Conservation (phyloP, 2,113 vertebrate genomes). For the Gavia stellata region DNA sequence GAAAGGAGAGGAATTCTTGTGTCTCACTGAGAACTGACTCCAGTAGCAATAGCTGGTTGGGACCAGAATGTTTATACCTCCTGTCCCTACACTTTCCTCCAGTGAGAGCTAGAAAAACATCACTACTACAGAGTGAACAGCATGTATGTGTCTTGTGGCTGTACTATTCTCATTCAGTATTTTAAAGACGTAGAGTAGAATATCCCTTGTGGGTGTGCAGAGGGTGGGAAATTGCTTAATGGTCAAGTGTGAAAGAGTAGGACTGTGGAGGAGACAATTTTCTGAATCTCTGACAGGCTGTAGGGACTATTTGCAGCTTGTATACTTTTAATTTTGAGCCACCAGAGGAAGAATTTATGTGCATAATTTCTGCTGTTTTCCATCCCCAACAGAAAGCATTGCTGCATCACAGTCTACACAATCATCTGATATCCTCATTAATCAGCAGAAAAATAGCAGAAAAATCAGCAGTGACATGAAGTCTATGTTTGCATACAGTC, state of each 20-base stretch:
- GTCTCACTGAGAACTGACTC: neutral
- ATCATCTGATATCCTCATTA: neutral
- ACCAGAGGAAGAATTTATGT: neutral
- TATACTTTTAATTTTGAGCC: neutral
- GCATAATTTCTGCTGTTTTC: neutral
- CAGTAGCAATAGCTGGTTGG: neutral
- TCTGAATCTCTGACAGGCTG: neutral
- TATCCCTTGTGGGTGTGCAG: neutral
- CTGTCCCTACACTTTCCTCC: neutral
- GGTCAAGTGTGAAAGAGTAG: neutral
- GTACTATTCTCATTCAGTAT: neutral
- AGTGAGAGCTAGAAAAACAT: neutral
- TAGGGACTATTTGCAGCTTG: neutral
- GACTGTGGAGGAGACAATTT: neutral
- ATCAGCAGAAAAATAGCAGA: neutral
- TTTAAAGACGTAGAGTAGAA: neutral
- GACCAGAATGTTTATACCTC: neutral
- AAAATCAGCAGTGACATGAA: too few species aligned
- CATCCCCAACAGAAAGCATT: neutral
- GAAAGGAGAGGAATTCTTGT: neutral
- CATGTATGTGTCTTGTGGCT: neutral
- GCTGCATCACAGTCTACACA: neutral
- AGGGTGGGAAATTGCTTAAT: neutral
- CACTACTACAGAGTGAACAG: neutral
- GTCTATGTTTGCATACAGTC: neutral